Conservation (phyloP, 2,797 vertebrate species). For the Atherinosoma microstoma region DNA sequence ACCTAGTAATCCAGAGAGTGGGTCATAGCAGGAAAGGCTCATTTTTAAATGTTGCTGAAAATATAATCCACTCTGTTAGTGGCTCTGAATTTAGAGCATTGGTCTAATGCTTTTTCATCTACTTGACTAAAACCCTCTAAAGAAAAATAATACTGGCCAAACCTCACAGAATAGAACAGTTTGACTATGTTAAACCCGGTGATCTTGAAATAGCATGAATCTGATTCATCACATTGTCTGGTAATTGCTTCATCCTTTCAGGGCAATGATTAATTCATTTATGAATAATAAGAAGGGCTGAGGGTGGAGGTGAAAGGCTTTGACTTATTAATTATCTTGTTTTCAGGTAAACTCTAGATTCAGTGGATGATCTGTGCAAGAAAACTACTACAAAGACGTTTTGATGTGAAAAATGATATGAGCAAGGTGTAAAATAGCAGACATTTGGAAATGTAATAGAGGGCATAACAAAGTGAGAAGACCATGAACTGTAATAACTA, state of each 20-base stretch:
- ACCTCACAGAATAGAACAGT: constrained; percentile 21
- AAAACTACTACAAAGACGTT: constrained; percentile 44
- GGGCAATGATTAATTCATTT: constrained; percentile 45
- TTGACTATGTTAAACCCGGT: constrained; percentile 32
- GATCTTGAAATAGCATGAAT: constrained; percentile 47
- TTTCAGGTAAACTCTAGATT: constrained; percentile 40
- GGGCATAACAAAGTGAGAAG: background rate
- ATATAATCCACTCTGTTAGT: constrained; percentile 22
- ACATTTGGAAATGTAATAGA: constrained; percentile 5
- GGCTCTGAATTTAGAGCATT: constrained; percentile 21
- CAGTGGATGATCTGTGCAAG: constrained; percentile 24
- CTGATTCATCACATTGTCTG: constrained; percentile 25
- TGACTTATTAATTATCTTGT: constrained; percentile 54
- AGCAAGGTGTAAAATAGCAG: background rate
- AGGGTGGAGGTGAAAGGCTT: constrained; percentile 44
- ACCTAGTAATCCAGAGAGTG: constrained; percentile 34
- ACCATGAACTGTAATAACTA: constrained; percentile 7
- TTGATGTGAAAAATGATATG: constrained; percentile 29
- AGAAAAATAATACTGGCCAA: constrained; percentile 35
- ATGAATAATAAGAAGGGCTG: constrained; percentile 49
- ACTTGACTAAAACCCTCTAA: constrained; percentile 18
- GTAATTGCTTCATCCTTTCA: constrained; percentile 30
- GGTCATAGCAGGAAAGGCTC: constrained; percentile 39
- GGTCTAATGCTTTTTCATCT: constrained; percentile 10
- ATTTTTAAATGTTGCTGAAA: constrained; percentile 19